Evolutionary conservation across 2,113 vertebrate species (phyloP).

Genomic region (Xiphophorus maculatus): DNA sequence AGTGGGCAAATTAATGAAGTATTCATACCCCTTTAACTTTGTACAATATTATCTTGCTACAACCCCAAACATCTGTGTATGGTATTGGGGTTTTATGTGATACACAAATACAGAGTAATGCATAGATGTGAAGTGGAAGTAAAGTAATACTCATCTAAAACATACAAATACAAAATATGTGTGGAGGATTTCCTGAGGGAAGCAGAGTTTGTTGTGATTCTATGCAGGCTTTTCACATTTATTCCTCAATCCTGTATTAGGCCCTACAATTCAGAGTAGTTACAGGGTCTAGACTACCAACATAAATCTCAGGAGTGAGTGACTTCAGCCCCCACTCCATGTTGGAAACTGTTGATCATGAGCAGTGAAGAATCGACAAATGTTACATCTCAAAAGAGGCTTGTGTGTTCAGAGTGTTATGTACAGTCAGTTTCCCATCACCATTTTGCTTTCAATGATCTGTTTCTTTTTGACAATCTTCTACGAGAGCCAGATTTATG

Average conservation of each 20-base stretch:
- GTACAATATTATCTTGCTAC: background rate
- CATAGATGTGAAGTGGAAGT: background rate
- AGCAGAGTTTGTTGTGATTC: background rate
- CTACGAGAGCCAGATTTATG: too few species aligned
- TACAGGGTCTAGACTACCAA: background rate
- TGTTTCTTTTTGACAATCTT: background rate
- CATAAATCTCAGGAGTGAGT: background rate
- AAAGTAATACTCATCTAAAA: background rate
- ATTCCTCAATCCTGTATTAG: background rate
- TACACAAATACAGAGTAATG: background rate
- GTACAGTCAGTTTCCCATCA: background rate
- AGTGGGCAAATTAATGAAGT: constrained; percentile 56
- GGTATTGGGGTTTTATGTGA: background rate
- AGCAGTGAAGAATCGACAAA: background rate
- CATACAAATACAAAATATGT: background rate
- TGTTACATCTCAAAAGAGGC: background rate
- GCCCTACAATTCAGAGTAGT: background rate
- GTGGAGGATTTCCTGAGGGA: background rate
- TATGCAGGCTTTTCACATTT: background rate
- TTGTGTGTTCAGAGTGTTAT: background rate
- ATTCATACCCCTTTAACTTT: background rate
- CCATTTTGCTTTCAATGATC: background rate
- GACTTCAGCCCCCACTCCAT: background rate
- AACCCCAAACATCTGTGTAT: too few species aligned
- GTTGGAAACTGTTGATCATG: background rate